Base-by-base conservation (phyloP, 1,140 invertebrate species). In the Drosophila malerkotliana region DNA sequence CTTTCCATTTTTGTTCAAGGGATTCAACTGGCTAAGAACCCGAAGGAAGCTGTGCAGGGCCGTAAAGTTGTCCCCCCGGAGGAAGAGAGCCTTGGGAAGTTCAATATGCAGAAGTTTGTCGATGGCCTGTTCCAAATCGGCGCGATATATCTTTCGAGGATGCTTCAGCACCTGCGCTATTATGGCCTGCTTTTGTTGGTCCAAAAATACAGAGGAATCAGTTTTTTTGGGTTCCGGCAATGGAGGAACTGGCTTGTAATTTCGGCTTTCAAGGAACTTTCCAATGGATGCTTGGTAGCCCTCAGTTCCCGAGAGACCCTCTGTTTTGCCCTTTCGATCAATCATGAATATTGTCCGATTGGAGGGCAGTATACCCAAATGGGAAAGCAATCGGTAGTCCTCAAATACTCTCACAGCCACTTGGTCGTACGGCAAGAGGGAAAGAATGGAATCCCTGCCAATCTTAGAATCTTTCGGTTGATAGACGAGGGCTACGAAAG, bases 71-170 rank as follows among this genome's bases (percentile, higher is more conserved):
- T 54, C 58, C 1, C 54, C 69, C n/a, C 58, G 15, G 3, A 82
- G 53, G 1, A 47, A 0, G 0, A 41, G 12, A 28, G 41, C 58
- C 41, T 87, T 87, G n/a, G 74, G 82, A 2, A 85, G 21, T 15
- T 87, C 82, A 3, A 87, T 64, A 14, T 87, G 82, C 1, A 85
- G 12, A 0, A 85, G 47, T 9, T 78, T 78, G 18, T 87, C 64
- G 4, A 85, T 87, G 0, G 82, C 78, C 56, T 85, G 82, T 26
- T 85, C 74, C 55, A 85, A 28, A 44, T 85, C 82, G 1, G 78
- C 82, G 0, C 66, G 74, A 56, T 72, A 85, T 3, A 78, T 37
- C n/a, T 47, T 54, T 0, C 30, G 55, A 8, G 47, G 26, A 4
- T 34, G 51, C 2, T 45, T 56, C 1, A 77, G 47, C 0, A 84